These are phyloP conservation scores for Sylvilagus floridanus DNA, from an alignment of 2,797 vertebrate species.

Conservation along the genomic window DNA sequence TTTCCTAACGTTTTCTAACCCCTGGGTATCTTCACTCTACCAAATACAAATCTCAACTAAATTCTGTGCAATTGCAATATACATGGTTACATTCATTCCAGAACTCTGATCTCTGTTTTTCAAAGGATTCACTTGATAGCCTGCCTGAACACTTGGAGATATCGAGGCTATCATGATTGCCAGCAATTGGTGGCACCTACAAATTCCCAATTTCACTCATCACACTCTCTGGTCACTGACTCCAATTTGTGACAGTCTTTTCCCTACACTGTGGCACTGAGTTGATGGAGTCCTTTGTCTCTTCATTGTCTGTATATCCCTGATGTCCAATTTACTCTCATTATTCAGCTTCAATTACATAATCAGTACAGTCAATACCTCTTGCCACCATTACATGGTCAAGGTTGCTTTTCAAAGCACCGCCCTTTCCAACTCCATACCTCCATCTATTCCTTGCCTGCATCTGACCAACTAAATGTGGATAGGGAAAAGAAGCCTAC, in stretches of 20 bases:
- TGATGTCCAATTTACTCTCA: not conserved
- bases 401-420: not conserved
- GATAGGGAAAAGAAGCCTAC: not conserved
- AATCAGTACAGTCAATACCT: no score
- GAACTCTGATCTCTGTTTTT: not conserved
- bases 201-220: not conserved
- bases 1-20: not conserved
- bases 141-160: not conserved
- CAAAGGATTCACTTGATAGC: not conserved
- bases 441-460: not conserved
- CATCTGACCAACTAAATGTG: not conserved
- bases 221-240: not conserved
- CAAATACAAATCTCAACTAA: not conserved
- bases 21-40: not conserved
- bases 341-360: not conserved
- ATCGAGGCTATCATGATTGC: not conserved
- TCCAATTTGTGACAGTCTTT: not conserved
- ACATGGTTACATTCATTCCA: not conserved
- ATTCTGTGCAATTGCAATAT: not conserved
- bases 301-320: not conserved
- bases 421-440: not conserved
- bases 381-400: not conserved
- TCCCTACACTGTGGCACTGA: not conserved
- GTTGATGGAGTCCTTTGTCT: not conserved
- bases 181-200: not conserved